These are phyloP conservation scores for Cyclargus thomasi DNA, from an alignment of 1,140 invertebrate species.

Conservation along the genomic window DNA sequence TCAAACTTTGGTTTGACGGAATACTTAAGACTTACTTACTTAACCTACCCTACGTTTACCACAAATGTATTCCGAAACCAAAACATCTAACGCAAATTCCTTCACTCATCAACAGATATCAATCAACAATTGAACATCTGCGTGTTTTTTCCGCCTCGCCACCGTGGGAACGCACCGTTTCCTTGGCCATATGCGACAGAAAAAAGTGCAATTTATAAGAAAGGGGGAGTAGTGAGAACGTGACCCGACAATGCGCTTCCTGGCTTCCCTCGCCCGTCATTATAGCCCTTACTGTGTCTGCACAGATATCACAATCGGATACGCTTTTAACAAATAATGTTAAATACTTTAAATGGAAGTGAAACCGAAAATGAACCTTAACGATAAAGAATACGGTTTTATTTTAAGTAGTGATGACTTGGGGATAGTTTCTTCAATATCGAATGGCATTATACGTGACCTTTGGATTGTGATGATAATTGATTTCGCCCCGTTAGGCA, in stretches of 20 bases:
- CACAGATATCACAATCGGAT: constrained; percentile 49
- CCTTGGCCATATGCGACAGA: constrained; percentile 73
- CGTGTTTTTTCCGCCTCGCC: constrained; percentile 50
- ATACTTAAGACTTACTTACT: too few relatives aligned
- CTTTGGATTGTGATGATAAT: constrained; percentile 71
- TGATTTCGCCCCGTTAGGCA: constrained; percentile 49
- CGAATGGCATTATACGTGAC: constrained; percentile 69
- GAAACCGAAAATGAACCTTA: constrained; percentile 24
- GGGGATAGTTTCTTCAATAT: constrained; percentile 54
- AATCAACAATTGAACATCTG: constrained; percentile 48
- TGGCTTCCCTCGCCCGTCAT: constrained; percentile 65
- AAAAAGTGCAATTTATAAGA: constrained; percentile 75
- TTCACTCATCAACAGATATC: background rate
- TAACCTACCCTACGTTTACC: too few relatives aligned
- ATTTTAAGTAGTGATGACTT: constrained; percentile 24
- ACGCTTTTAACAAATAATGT: constrained; percentile 53
- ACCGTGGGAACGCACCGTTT: constrained; percentile 19
- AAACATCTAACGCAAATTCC: background rate
- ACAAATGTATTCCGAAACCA: background rate
- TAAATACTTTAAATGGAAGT: constrained; percentile 35
- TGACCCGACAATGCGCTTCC: constrained; percentile 74
- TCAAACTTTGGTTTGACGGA: too few relatives aligned
- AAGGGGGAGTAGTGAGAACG: constrained; percentile 73
- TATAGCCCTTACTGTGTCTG: constrained; percentile 44
- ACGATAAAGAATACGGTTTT: constrained; percentile 21